Conservation (phyloP, 2,888 invertebrate genomes). For the Drosophila mayaguana region DNA sequence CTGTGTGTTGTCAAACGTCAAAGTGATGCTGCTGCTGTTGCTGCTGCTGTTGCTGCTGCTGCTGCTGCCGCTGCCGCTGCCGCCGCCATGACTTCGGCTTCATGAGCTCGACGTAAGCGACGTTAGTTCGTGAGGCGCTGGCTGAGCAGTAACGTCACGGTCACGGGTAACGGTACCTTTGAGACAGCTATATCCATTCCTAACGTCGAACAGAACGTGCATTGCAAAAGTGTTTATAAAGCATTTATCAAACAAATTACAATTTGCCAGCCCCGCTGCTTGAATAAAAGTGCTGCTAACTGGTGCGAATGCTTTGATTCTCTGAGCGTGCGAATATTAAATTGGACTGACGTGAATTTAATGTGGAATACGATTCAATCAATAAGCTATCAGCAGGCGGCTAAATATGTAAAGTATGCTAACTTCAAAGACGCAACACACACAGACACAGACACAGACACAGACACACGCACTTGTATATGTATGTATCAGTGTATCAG, state of each 20-base stretch:
- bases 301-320: background rate
- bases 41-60: constrained; percentile 39
- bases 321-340: constrained; percentile 18
- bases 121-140: constrained; percentile 80
- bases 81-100: constrained; percentile 36
- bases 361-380: constrained; percentile 32
- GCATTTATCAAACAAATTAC: constrained; percentile 8
- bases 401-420: constrained; percentile 26
- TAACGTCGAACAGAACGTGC: constrained; percentile 25
- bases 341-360: constrained; percentile 19
- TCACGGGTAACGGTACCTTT: constrained; percentile 32
- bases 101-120: constrained; percentile 13
- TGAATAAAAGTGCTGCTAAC: background rate
- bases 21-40: constrained; percentile 64
- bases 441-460: constrained; percentile 9
- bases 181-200: constrained; percentile 2
- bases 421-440: constrained; percentile 10
- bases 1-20: constrained; percentile 65
- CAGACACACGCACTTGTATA: background rate
- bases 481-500: constrained; percentile 1
- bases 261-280: constrained; percentile 1
- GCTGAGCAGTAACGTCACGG: constrained; percentile 71
- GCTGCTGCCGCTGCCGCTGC: constrained; percentile 61
- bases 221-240: constrained; percentile 25
- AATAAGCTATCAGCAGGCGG: constrained; percentile 38